phyloP scores from a whole-genome alignment of 2,113 vertebrate genomes.

The Odobenus rosmarus region DNA sequence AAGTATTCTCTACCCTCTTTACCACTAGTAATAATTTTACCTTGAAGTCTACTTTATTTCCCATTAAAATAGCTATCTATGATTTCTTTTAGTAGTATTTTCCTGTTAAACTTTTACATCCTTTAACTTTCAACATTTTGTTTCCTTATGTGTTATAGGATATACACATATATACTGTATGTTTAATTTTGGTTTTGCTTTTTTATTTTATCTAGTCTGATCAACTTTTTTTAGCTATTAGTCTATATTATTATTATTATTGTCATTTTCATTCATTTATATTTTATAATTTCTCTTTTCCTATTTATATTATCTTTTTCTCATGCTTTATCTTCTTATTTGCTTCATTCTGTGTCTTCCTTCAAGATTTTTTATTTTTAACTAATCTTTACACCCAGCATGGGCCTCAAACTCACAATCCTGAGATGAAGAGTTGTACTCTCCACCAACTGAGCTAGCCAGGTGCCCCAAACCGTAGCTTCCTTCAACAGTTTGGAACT shows the following conservation, averaged over 20 bases:
- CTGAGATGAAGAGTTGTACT: neutral
- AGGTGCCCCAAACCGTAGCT: neutral
- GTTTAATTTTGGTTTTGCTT: neutral
- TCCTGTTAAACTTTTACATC: neutral
- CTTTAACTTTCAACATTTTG: neutral
- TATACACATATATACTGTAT: too few species aligned
- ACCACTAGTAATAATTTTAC: neutral
- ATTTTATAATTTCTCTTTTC: neutral
- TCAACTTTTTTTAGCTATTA: neutral
- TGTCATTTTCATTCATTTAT: neutral
- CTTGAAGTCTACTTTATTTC: neutral
- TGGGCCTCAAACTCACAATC: neutral
- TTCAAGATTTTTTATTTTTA: neutral
- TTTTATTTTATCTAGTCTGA: neutral
- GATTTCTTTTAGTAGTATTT: neutral
- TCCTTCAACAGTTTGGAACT: neutral
- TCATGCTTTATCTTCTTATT: neutral
- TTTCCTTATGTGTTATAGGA: neutral
- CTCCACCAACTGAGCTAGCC: neutral
- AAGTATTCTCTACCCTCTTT: neutral
- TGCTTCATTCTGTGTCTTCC: neutral
- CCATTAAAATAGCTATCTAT: neutral
- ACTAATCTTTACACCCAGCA: neutral
- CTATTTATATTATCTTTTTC: neutral
- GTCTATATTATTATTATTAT: neutral